Conservation (phyloP, 2,797 vertebrate species). For the Ceyx erithaca region DNA sequence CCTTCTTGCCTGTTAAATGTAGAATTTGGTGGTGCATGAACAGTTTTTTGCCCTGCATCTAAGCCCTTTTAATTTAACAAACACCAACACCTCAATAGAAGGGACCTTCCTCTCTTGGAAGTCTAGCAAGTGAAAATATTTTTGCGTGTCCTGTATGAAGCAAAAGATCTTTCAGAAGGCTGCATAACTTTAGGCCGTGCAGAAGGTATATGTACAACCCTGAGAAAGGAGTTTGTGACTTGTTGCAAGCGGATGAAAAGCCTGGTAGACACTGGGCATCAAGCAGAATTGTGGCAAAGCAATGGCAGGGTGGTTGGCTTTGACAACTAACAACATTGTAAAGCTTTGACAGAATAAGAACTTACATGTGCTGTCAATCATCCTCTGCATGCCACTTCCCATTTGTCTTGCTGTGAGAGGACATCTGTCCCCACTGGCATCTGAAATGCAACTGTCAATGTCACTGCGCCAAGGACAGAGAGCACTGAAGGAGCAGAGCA, state of each 20-base stretch:
- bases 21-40: not conserved
- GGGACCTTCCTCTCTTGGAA: not conserved
- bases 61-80: not conserved
- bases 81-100: not conserved
- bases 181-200: slow-evolving; percentile 18
- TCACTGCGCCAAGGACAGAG: slow-evolving; percentile 46
- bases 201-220: not conserved
- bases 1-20: not conserved
- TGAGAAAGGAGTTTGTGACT: not conserved
- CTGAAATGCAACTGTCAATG: slow-evolving; percentile 60
- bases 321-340: slow-evolving; percentile 64
- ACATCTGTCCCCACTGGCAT: slow-evolving; percentile 52
- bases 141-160: not conserved
- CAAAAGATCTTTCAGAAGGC: not conserved
- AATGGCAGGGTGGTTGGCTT: slow-evolving; percentile 18
- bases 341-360: slow-evolving; percentile 73
- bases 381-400: slow-evolving; percentile 46
- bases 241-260: slow-evolving; percentile 39
- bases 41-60: not conserved
- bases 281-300: slow-evolving; percentile 36
- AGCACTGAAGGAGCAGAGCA: not conserved
- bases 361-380: slow-evolving; percentile 76
- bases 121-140: not conserved
- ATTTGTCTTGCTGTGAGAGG: slow-evolving; percentile 51
- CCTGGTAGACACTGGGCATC: slow-evolving; percentile 67